phyloP scores from a whole-genome alignment of 2,113 vertebrate genomes.

The Microcebus tavaratra region DNA sequence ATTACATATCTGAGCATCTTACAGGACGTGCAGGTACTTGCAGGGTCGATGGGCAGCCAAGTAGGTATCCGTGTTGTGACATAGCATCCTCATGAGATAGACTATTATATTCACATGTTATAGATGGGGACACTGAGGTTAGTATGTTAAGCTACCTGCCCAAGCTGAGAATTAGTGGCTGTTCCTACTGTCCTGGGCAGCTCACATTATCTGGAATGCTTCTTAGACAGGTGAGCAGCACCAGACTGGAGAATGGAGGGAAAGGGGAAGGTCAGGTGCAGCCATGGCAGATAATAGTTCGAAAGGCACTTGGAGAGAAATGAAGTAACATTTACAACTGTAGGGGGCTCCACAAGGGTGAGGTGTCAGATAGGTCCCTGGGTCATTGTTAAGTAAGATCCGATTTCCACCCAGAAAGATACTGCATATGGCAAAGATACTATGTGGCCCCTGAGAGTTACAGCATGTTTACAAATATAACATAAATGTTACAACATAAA shows the following conservation, averaged over 20 bases:
- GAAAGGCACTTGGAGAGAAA: not conserved
- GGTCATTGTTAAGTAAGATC: not conserved
- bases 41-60: not conserved
- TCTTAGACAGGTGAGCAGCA: not conserved
- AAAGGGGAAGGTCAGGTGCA: not conserved
- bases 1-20: not conserved
- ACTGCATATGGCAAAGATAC: not conserved
- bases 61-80: not conserved
- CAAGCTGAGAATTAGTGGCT: not conserved
- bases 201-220: not conserved
- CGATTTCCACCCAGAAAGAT: not conserved
- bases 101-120: not conserved
- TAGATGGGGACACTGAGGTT: not conserved
- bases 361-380: not conserved
- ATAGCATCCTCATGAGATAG: not conserved
- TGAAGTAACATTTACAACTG: not conserved
- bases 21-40: not conserved
- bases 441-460: not conserved
- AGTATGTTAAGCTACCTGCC: not conserved
- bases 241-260: not conserved
- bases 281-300: not conserved
- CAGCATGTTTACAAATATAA: conserved; percentile 28
- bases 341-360: not conserved
- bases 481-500: not conserved
- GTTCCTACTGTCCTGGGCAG: not conserved